These are phyloP conservation scores for Helogale parvula DNA, from an alignment of 2,113 vertebrate genomes.

Conservation along the genomic window DNA sequence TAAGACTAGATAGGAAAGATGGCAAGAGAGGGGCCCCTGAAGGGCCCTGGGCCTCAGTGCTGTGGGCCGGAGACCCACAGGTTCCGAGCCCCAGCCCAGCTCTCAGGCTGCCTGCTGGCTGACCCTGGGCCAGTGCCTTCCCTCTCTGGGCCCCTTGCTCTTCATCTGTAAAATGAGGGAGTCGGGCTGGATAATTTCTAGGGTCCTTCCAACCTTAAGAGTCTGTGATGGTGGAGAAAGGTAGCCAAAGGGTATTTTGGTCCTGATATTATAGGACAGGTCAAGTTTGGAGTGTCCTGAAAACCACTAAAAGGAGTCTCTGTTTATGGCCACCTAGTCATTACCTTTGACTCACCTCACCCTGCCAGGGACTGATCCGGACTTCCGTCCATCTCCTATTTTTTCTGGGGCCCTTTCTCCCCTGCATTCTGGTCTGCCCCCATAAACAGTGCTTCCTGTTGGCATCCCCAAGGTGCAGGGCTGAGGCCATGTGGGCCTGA, in stretches of 20 bases:
- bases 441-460: conserved; percentile 29
- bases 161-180: conserved; percentile 40
- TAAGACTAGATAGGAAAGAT: not conserved
- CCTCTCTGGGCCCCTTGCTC: conserved; percentile 8
- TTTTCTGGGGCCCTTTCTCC: not conserved
- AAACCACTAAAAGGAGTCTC: conserved; percentile 71
- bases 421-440: not conserved
- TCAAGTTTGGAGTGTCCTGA: conserved; percentile 9
- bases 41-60: not conserved
- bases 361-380: not conserved
- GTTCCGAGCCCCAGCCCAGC: not conserved
- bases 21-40: not conserved
- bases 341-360: conserved; percentile 57
- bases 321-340: conserved; percentile 46
- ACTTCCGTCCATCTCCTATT: conserved; percentile 19
- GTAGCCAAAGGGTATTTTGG: conserved; percentile 64
- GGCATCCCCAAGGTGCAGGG: not conserved
- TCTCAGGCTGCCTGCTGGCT: not conserved
- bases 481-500: not conserved
- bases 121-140: not conserved
- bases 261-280: conserved; percentile 59
- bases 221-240: conserved; percentile 50
- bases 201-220: conserved; percentile 15
- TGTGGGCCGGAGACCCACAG: not conserved
- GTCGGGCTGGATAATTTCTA: conserved; percentile 62